Percentiles rank a stretch among this genome's conserved stretches.
These are phyloP conservation scores for Vimba vimba DNA, from an alignment of 2,113 vertebrate species.

Conservation along the genomic window DNA sequence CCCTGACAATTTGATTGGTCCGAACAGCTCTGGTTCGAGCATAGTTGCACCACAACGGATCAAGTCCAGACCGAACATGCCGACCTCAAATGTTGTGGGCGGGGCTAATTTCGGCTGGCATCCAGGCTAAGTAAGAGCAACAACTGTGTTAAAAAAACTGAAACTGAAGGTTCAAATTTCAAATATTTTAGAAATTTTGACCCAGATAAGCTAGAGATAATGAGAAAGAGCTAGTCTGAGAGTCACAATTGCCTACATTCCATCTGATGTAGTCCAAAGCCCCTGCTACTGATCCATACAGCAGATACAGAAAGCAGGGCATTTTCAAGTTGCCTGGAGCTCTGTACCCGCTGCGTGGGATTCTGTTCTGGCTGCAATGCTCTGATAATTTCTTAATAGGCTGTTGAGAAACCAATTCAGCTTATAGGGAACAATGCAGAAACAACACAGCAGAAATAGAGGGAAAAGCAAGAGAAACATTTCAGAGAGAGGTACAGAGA, in stretches of 20 bases:
- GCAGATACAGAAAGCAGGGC: conserved; percentile 16
- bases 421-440: conserved; percentile 13
- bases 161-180: background rate
- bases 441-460: conserved; percentile 15
- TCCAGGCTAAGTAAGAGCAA: background rate
- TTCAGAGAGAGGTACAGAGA: conserved; percentile 12
- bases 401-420: conserved; percentile 33
- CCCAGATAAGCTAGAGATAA: background rate
- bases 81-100: no score
- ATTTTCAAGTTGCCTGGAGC: conserved; percentile 34
- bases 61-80: no score
- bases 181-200: background rate
- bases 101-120: no score
- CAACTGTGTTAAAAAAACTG: background rate
- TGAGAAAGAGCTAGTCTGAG: conserved; percentile 11
- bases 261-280: background rate
- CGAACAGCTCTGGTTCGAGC: no score
- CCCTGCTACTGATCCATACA: conserved; percentile 10
- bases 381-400: conserved; percentile 41
- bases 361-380: conserved; percentile 35
- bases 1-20: no score
- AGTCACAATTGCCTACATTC: background rate
- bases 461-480: background rate
- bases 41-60: no score
- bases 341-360: background rate